Conservation (phyloP, 1,140 invertebrate species). For the Zaprionus africanus region DNA sequence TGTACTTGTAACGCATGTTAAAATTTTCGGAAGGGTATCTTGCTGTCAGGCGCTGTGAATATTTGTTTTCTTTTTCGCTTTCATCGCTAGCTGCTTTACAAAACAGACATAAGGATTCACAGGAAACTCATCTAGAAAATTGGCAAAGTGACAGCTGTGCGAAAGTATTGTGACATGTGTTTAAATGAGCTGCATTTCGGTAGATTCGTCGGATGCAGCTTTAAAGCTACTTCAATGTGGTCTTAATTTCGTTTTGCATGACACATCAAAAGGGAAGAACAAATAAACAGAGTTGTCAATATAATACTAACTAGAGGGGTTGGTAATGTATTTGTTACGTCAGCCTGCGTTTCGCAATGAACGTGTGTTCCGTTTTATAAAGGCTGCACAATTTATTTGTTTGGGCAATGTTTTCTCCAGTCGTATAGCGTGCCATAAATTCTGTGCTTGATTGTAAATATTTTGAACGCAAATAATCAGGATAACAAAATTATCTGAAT, state of each 20-base stretch:
- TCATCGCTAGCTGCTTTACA: neutral
- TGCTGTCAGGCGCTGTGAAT: too few species aligned
- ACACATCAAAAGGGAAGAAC: conserved; percentile 57
- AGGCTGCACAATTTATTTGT: conserved; percentile 76
- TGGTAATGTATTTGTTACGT: neutral
- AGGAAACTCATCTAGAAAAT: conserved; percentile 82
- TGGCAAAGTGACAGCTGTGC: conserved; percentile 81
- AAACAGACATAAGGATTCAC: conserved; percentile 43
- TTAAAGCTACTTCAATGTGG: conserved; percentile 66
- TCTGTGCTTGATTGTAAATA: conserved; percentile 32
- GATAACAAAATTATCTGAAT: too few species aligned
- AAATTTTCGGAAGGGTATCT: too few species aligned
- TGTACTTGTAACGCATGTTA: too few species aligned
- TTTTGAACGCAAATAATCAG: conserved; percentile 56
- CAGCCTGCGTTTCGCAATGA: neutral
- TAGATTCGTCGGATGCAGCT: neutral
- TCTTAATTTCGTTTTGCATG: conserved; percentile 68
- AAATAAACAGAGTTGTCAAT: too few species aligned
- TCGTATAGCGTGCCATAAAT: conserved; percentile 32
- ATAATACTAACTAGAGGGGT: too few species aligned
- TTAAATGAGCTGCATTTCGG: conserved; percentile 78
- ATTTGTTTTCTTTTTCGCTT: neutral
- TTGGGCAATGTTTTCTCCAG: conserved; percentile 69
- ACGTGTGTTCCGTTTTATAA: conserved; percentile 44
- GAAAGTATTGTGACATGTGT: conserved; percentile 82